Conservation (phyloP, 2,888 invertebrate species). For the Ophonus ardosiacus region DNA sequence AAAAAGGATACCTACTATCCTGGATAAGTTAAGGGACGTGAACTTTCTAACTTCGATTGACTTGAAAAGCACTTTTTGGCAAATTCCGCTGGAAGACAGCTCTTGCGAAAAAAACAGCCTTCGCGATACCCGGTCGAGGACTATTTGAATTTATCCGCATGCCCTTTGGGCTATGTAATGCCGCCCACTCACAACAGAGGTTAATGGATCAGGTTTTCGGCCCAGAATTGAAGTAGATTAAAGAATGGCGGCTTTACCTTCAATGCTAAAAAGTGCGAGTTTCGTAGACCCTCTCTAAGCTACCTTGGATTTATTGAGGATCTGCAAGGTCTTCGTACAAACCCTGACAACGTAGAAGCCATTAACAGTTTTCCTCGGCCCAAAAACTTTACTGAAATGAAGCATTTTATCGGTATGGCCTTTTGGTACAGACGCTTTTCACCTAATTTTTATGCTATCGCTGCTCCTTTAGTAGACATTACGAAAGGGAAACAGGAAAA, state of each 20-base stretch:
- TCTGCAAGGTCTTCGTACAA: slow-evolving; percentile 66
- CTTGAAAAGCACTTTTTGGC: slow-evolving; percentile 67
- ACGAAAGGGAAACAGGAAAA: background rate
- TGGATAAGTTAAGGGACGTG: too few species aligned
- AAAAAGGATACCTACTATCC: background rate
- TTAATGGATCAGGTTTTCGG: slow-evolving; percentile 66
- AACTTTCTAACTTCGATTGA: background rate
- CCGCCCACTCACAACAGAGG: slow-evolving; percentile 65
- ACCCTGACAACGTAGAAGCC: slow-evolving; percentile 68
- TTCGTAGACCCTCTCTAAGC: slow-evolving; percentile 65
- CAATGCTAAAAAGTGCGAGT: background rate
- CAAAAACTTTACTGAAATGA: slow-evolving; percentile 67
- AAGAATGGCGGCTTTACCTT: slow-evolving; percentile 59
- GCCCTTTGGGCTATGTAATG: slow-evolving; percentile 67
- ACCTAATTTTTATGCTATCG: slow-evolving; percentile 67
- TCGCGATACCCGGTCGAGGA: background rate
- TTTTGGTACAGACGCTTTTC: slow-evolving; percentile 69
- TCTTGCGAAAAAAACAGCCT: background rate
- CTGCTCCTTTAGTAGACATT: slow-evolving; percentile 66
- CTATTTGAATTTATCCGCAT: slow-evolving; percentile 61
- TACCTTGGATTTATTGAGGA: slow-evolving; percentile 69
- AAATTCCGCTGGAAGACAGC: slow-evolving; percentile 61
- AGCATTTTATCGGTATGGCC: slow-evolving; percentile 69
- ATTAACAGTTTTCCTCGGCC: slow-evolving; percentile 68
- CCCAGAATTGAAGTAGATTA: slow-evolving; percentile 64